phyloP scores from a whole-genome alignment of 2,888 invertebrate genomes.

The Hipparchia semele region DNA sequence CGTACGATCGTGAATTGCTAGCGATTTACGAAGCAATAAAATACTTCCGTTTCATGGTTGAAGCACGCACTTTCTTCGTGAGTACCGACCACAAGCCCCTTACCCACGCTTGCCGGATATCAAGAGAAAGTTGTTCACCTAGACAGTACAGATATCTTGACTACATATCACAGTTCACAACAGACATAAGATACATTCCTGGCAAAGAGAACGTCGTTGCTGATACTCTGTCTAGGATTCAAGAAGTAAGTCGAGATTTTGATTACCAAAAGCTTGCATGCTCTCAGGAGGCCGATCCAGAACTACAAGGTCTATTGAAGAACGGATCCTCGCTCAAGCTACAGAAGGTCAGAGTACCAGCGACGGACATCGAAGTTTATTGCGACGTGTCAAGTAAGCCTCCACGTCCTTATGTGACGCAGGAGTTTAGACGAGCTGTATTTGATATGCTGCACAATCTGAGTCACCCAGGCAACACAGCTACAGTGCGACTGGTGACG shows the following conservation, averaged over 20 bases:
- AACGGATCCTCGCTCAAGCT: slow-evolving; percentile 33
- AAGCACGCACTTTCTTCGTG: slow-evolving; percentile 51
- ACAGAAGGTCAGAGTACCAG: slow-evolving; percentile 27
- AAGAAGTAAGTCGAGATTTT: slow-evolving; percentile 42
- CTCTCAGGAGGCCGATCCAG: slow-evolving; percentile 38
- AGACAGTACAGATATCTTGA: slow-evolving; percentile 52
- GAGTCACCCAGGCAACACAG: slow-evolving; percentile 39
- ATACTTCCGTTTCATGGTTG: slow-evolving; percentile 55
- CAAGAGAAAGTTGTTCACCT: slow-evolving; percentile 46
- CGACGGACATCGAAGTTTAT: slow-evolving; percentile 31
- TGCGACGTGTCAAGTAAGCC: slow-evolving; percentile 33
- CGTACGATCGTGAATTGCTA: slow-evolving; percentile 58
- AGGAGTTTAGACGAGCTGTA: slow-evolving; percentile 28
- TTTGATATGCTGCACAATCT: slow-evolving; percentile 34
- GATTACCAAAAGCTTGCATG: slow-evolving; percentile 35
- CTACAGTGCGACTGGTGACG: slow-evolving; percentile 43
- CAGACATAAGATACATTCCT: slow-evolving; percentile 50
- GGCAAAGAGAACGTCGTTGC: slow-evolving; percentile 54
- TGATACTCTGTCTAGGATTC: slow-evolving; percentile 52
- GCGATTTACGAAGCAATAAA: slow-evolving; percentile 51
- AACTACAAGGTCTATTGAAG: slow-evolving; percentile 33
- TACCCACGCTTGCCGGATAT: neutral
- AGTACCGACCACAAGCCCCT: slow-evolving; percentile 55
- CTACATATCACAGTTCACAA: slow-evolving; percentile 55
- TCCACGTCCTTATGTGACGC: slow-evolving; percentile 36